These are phyloP conservation scores for Synanthedon tipuliformis DNA, from an alignment of 2,888 invertebrate genomes.

Conservation along the genomic window DNA sequence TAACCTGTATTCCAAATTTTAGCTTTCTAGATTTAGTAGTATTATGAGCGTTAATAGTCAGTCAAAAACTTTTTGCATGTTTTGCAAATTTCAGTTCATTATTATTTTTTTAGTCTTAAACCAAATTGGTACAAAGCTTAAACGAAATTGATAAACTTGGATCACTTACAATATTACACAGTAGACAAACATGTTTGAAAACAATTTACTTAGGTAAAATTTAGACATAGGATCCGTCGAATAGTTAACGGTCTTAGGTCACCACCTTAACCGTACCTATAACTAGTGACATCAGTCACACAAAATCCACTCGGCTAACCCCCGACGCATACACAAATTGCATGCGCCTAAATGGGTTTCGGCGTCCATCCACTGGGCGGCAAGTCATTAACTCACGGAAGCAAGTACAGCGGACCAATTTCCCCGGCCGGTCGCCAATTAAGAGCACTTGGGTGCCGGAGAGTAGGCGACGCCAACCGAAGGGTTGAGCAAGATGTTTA, in stretches of 20 bases:
- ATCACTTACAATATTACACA: no score
- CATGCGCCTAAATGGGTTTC: conserved; percentile 63
- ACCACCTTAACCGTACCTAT: conserved; percentile 14
- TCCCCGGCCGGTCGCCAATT: conserved; percentile 63
- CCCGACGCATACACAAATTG: conserved; percentile 57
- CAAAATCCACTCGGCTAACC: conserved; percentile 46
- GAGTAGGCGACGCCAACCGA: conserved; percentile 37
- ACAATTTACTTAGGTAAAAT: no score
- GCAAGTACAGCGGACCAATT: conserved; percentile 65
- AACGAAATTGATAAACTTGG: neutral
- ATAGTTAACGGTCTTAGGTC: conserved; percentile 2
- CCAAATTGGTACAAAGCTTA: no score
- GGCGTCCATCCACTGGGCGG: conserved; percentile 63
- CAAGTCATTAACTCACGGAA: conserved; percentile 67
- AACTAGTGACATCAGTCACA: conserved; percentile 18
- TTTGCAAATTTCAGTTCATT: no score
- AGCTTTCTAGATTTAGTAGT: no score
- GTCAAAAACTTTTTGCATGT: no score
- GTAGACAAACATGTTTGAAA: no score
- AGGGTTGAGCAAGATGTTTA: conserved; percentile 64
- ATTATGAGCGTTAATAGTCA: no score
- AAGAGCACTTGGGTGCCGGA: conserved; percentile 51
- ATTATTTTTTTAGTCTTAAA: no score
- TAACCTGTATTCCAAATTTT: no score
- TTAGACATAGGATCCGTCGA: no score